These are phyloP conservation scores for Philopedon plagiatum DNA, from an alignment of 2,888 invertebrate genomes.

Conservation along the genomic window DNA sequence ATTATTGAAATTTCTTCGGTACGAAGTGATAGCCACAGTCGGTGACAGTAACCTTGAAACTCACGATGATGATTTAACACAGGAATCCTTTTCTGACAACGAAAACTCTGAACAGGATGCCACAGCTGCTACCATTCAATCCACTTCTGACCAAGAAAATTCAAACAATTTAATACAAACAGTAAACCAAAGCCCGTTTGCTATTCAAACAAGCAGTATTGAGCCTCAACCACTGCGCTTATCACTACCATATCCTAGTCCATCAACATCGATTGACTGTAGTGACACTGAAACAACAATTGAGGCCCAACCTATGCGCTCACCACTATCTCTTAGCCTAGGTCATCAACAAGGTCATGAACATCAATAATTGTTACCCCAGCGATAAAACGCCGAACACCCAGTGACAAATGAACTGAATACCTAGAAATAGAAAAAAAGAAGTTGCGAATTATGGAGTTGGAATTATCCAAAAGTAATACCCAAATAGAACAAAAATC, in stretches of 20 bases:
- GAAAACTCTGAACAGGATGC: not conserved
- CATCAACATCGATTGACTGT: not conserved
- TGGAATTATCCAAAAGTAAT: not conserved
- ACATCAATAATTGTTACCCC: not conserved
- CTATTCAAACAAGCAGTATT: not conserved
- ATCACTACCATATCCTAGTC: not conserved
- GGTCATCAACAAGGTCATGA: not conserved
- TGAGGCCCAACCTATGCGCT: not conserved
- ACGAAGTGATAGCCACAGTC: not conserved
- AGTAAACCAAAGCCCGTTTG: too few relatives aligned
- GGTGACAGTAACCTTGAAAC: not conserved
- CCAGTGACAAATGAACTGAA: not conserved
- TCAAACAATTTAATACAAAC: not conserved
- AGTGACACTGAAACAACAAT: not conserved
- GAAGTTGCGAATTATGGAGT: not conserved
- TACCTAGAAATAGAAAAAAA: conserved; percentile 5
- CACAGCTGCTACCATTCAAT: not conserved
- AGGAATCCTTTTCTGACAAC: not conserved
- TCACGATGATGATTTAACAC: not conserved
- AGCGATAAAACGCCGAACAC: not conserved
- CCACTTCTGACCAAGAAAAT: not conserved
- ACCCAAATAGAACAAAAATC: not conserved
- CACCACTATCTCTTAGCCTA: not conserved
- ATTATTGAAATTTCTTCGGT: not conserved
- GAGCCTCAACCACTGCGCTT: not conserved